phyloP scores from a whole-genome alignment of 92 coral and sea anemone genomes.

The Epizoanthus scotinus region DNA sequence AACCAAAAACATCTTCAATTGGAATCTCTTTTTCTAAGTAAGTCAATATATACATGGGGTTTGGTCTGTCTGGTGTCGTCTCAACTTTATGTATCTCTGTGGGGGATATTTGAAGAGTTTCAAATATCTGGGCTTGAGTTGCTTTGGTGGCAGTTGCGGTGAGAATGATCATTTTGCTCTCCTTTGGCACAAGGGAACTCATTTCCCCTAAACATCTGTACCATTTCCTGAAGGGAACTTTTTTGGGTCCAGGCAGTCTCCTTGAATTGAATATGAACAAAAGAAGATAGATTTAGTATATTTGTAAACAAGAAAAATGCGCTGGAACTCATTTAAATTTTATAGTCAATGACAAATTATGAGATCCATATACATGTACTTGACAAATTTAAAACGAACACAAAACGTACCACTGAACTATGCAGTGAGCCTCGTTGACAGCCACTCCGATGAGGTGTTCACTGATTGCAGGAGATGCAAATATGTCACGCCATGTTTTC shows the following conservation, averaged over 20 bases:
- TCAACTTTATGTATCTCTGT: conserved; percentile 47
- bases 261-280: conserved; percentile 8
- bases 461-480: conserved; percentile 36
- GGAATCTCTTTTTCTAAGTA: conserved; percentile 61
- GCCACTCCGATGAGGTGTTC: conserved; percentile 54
- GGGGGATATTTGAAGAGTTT: conserved; percentile 46
- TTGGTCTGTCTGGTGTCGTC: conserved; percentile 58
- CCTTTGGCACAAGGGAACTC: no score
- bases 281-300: background rate
- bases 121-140: conserved; percentile 61
- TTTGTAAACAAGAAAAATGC: background rate
- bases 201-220: conserved; percentile 69
- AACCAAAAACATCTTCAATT: conserved; percentile 42
- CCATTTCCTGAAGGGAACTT: conserved; percentile 59
- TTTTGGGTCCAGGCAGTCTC: conserved; percentile 4
- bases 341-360: background rate
- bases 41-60: conserved; percentile 48
- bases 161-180: conserved; percentile 51
- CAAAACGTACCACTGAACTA: conserved; percentile 62
- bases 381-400: conserved; percentile 36
- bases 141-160: conserved; percentile 65
- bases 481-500: conserved; percentile 53
- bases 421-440: conserved; percentile 75
- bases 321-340: background rate
- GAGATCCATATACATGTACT: background rate